Percentiles rank a stretch among this genome's conserved stretches.
These are phyloP conservation scores for Tylochromis polylepis DNA, from an alignment of 2,113 vertebrate genomes.

Conservation along the genomic window DNA sequence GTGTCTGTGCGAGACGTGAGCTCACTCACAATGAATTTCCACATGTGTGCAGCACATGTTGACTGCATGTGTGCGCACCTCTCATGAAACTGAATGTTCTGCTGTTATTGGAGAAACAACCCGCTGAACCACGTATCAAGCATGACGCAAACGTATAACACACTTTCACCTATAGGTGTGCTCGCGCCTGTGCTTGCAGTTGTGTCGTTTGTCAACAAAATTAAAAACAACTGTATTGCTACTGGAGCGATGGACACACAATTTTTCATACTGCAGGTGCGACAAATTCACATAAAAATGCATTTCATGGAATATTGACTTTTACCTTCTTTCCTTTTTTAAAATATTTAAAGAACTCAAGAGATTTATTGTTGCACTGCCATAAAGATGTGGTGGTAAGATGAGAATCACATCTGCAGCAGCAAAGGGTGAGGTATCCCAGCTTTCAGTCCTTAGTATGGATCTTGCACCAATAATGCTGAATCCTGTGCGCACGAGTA, in stretches of 20 bases:
- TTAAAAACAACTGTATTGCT: background rate
- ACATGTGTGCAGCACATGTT: constrained; percentile 15
- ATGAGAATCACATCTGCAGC: background rate
- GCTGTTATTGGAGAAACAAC: background rate
- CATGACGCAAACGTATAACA: background rate
- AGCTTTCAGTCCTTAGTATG: background rate
- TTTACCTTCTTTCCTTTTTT: background rate
- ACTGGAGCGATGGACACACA: background rate
- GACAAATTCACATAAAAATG: background rate
- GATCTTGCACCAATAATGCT: background rate
- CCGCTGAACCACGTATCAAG: background rate
- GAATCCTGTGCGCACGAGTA: background rate
- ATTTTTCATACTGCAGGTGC: background rate
- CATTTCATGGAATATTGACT: background rate
- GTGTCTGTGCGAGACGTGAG: background rate
- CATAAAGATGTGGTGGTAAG: background rate
- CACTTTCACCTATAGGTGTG: background rate
- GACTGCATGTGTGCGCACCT: background rate
- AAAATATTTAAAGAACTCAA: background rate
- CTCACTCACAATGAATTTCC: constrained; percentile 9
- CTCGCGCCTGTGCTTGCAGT: background rate
- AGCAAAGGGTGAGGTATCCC: background rate
- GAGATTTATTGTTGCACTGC: background rate
- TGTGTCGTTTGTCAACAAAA: background rate
- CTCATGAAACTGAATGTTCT: background rate